These are phyloP conservation scores for Orthosia incerta DNA, from an alignment of 2,888 invertebrate genomes.

Conservation along the genomic window DNA sequence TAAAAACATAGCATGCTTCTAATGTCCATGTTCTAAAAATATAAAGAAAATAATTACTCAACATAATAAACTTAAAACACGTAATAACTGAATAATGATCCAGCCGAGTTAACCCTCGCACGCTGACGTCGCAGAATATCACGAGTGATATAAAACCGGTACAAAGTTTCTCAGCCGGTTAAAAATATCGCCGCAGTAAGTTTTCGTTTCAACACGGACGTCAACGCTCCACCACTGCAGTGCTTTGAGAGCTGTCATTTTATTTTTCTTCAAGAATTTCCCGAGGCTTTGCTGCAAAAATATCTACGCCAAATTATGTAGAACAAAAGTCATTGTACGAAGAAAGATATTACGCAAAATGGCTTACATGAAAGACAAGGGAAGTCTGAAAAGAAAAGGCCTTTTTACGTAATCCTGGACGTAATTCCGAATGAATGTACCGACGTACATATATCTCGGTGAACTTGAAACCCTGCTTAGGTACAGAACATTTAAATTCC, in stretches of 20 bases:
- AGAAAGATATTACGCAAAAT: conserved; percentile 29
- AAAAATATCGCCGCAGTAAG: conserved; percentile 62
- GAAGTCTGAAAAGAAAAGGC: conserved; percentile 25
- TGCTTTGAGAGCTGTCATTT: conserved; percentile 38
- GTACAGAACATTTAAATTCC: conserved; percentile 60
- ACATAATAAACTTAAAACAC: conserved; percentile 31
- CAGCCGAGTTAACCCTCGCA: conserved; percentile 38
- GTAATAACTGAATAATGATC: conserved; percentile 37
- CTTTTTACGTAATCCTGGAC: conserved; percentile 55
- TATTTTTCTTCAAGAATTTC: conserved; percentile 14
- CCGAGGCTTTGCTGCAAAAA: not conserved
- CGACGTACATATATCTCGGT: conserved; percentile 18
- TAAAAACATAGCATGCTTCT: conserved; percentile 1
- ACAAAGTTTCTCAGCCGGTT: conserved; percentile 49
- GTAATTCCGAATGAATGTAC: conserved; percentile 29
- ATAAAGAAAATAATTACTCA: conserved; percentile 29
- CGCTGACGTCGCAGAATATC: conserved; percentile 23
- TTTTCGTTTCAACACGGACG: conserved; percentile 51
- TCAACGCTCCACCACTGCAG: conserved; percentile 62
- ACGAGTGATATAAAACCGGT: conserved; percentile 30
- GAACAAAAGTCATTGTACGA: conserved; percentile 11
- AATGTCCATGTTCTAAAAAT: conserved; percentile 14
- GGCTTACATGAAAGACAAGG: conserved; percentile 8
- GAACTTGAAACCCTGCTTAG: conserved; percentile 54
- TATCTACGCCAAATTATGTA: not conserved